Conservation (phyloP, 2,113 vertebrate genomes). For the Oreotragus oreotragus region DNA sequence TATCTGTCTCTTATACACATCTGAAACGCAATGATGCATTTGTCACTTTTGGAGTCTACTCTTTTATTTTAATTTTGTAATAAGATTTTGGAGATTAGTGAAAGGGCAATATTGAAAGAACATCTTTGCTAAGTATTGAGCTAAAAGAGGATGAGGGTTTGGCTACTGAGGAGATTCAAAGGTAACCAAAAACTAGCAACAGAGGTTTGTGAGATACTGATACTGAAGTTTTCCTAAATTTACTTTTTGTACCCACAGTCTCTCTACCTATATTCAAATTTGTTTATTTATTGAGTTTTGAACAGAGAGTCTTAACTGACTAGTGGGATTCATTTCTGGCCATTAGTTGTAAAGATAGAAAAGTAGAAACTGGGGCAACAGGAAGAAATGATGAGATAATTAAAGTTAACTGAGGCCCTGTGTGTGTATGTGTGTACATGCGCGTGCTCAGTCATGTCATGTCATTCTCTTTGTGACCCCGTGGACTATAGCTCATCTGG, state of each 20-base stretch:
- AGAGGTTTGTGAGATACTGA: neutral
- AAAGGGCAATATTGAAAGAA: neutral
- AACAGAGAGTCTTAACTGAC: neutral
- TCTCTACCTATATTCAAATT: neutral
- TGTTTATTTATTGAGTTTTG: neutral
- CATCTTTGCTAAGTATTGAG: neutral
- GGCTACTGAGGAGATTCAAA: neutral
- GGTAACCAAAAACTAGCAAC: neutral
- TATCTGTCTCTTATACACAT: no score
- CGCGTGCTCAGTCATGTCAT: rapidly evolving
- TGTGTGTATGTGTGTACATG: neutral
- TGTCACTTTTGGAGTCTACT: neutral
- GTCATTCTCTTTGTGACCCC: neutral
- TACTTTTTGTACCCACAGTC: neutral
- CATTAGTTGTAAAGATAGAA: neutral
- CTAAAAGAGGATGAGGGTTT: neutral
- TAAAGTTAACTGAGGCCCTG: neutral
- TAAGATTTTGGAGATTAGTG: neutral
- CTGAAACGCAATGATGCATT: neutral
- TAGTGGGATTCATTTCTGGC: neutral
- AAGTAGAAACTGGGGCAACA: neutral
- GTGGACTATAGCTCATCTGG: neutral
- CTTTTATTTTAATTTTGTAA: neutral
- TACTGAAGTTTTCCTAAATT: neutral
- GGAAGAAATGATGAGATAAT: neutral